Evolutionary conservation across 2,113 vertebrate species (phyloP), one percentile per base, ranked within the genome.

Genomic region (Oxyruncus cristatus): DNA sequence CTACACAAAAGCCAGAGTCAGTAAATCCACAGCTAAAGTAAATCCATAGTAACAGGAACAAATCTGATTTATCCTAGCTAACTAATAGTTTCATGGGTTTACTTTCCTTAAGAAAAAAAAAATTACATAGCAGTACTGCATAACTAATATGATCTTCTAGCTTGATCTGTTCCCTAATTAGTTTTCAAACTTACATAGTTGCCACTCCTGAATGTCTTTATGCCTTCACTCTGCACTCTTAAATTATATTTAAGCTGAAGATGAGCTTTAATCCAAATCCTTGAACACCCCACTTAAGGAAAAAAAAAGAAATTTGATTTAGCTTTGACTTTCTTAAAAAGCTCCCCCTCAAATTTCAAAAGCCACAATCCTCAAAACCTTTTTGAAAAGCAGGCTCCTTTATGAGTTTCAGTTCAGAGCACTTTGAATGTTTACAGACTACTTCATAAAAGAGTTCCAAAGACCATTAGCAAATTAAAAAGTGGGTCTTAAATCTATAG

Each of bases 121-220:
- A 62, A 52, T 35, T 75, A 65, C n/a, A 52, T 12, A 73, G 33
- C 22, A 74, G 37, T 58, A 50, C 35, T 68, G 42, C 52, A 63
- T 72, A 71, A 85, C 52, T 81, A 93, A 92, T 63, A 67, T n/a
- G 52, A 84, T 84, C 30, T 78, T 87, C 52, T 37, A 75, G 50
- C 39, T 85, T 92, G 55, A 94, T 89, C 89, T 86, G 47, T 91
- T 92, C 73, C 52, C 49, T 93, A 93, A 93, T 95, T 93, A 92
- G 35, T 87, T 95, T 89, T 85, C 58, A 91, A 14, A 74, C 32
- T 79, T 76, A 41, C 2, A 4, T 18, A 73, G 71, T 85, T 92
- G 37, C 62, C 73, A 76, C n/a, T 61, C 26, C 28, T 85, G 20
- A 80, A 79, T 53, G 11, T 63, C 14, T 13, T 92, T 61, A 67